Percentiles rank a stretch among this genome's conserved stretches.
Evolutionary conservation across 30 jellyfish, hydroid and myxozoan species (phyloP).

Genomic region (Rhopilema esculentum): DNA sequence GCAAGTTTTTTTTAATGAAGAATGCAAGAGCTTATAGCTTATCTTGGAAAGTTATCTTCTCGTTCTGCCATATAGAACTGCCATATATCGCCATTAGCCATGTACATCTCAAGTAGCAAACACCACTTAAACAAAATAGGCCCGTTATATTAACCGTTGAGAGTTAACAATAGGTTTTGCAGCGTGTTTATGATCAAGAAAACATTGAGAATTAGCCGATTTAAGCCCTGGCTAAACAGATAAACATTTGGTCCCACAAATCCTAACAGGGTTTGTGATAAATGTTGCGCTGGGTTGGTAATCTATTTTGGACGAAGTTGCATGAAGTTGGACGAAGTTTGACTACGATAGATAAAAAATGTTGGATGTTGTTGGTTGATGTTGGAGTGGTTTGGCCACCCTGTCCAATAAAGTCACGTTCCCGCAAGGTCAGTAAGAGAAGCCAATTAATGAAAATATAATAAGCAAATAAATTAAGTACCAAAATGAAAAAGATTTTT

Average conservation of each 20-base stretch:
- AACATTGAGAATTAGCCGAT: no score
- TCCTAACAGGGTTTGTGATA: background rate
- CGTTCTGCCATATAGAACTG: no score
- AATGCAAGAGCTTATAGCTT: background rate
- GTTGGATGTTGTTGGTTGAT: background rate
- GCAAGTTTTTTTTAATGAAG: background rate
- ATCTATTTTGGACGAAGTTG: background rate
- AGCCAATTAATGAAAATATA: no score
- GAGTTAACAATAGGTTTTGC: no score
- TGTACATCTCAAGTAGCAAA: no score
- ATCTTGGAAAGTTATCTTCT: no score
- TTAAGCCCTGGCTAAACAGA: background rate
- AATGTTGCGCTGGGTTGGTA: background rate
- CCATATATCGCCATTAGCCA: no score
- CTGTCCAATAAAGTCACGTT: background rate
- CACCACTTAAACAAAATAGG: no score
- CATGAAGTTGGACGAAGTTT: background rate
- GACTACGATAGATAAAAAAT: background rate
- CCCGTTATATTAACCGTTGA: no score
- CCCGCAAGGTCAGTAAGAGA: background rate
- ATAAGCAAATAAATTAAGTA: no score
- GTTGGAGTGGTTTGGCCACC: background rate
- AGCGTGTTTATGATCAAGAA: no score
- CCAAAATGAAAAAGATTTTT: no score
- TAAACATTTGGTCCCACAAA: background rate